These are phyloP conservation scores for Pocota personata DNA, from an alignment of 2,888 invertebrate genomes.

Conservation along the genomic window DNA sequence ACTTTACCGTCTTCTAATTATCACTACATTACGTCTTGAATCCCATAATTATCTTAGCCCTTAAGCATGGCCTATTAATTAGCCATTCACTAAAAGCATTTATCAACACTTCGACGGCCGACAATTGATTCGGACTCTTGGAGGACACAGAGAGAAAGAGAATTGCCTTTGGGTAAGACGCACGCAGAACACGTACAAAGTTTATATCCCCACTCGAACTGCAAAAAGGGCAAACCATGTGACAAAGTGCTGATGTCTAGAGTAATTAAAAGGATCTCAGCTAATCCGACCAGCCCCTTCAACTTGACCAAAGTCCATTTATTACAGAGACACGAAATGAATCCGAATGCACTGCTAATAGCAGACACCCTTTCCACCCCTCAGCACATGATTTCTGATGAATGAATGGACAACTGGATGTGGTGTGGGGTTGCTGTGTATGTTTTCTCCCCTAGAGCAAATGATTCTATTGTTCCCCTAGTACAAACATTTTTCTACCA, in stretches of 20 bases:
- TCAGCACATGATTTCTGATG: slow-evolving; percentile 52
- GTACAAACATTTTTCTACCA: not conserved
- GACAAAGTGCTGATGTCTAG: slow-evolving; percentile 81
- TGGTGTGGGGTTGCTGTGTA: slow-evolving; percentile 26
- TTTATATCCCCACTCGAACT: slow-evolving; percentile 17
- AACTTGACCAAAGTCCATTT: slow-evolving; percentile 81
- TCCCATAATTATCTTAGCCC: slow-evolving; percentile 28
- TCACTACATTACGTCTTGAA: slow-evolving; percentile 26
- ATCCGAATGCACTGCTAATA: slow-evolving; percentile 64
- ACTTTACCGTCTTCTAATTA: slow-evolving; percentile 12
- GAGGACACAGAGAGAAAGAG: not conserved
- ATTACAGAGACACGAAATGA: slow-evolving; percentile 75
- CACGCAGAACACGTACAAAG: slow-evolving; percentile 7
- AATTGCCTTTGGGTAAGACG: slow-evolving; percentile 26
- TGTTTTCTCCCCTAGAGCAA: slow-evolving; percentile 2
- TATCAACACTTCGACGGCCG: slow-evolving; percentile 46
- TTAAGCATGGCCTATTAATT: slow-evolving; percentile 46
- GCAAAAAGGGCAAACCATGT: slow-evolving; percentile 26
- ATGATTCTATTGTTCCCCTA: not conserved
- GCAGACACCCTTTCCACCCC: slow-evolving; percentile 27
- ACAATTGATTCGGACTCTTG: slow-evolving; percentile 41
- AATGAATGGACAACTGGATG: slow-evolving; percentile 13
- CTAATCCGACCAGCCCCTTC: slow-evolving; percentile 77
- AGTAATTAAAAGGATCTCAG: slow-evolving; percentile 82
- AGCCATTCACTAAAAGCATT: slow-evolving; percentile 24